Percentiles rank a stretch among this genome's conserved stretches.
phyloP scores from a whole-genome alignment of 1,140 invertebrate genomes.

The Achroia grisella region DNA sequence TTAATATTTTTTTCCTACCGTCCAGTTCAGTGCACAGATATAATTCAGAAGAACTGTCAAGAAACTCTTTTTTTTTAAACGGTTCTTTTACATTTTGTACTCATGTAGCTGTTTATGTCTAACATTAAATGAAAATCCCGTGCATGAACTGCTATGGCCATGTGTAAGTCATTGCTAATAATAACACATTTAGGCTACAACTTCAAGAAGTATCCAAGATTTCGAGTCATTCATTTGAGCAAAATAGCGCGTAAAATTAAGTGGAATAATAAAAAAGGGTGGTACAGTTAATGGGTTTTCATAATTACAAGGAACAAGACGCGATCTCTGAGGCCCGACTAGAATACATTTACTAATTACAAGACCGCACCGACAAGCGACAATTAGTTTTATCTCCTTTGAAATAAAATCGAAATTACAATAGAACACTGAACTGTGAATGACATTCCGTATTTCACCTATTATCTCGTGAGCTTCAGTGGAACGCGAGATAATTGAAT shows the following conservation, averaged over 20 bases:
- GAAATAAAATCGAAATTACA: constrained; percentile 15
- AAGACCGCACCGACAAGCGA: background rate
- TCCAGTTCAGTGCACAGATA: no score
- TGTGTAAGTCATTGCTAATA: no score
- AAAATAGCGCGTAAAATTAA: constrained; percentile 1
- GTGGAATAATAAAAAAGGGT: constrained; percentile 4
- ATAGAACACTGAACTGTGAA: constrained; percentile 9
- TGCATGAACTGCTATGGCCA: no score
- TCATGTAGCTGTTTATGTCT: no score
- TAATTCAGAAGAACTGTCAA: no score
- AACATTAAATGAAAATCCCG: no score
- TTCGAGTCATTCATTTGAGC: background rate
- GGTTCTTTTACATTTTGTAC: no score
- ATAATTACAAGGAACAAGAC: constrained; percentile 2
- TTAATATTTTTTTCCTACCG: no score
- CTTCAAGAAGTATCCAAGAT: background rate
- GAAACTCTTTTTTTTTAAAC: no score
- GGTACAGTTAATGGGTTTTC: background rate
- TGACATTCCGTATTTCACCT: constrained; percentile 33
- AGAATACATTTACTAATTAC: constrained; percentile 44
- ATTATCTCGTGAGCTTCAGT: constrained; percentile 32
- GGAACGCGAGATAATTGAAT: constrained; percentile 10
- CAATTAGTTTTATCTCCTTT: constrained; percentile 14
- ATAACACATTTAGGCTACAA: no score
- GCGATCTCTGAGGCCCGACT: constrained; percentile 6